phyloP scores from a whole-genome alignment of 2,888 invertebrate genomes.

The Schrankia costaestrigalis region DNA sequence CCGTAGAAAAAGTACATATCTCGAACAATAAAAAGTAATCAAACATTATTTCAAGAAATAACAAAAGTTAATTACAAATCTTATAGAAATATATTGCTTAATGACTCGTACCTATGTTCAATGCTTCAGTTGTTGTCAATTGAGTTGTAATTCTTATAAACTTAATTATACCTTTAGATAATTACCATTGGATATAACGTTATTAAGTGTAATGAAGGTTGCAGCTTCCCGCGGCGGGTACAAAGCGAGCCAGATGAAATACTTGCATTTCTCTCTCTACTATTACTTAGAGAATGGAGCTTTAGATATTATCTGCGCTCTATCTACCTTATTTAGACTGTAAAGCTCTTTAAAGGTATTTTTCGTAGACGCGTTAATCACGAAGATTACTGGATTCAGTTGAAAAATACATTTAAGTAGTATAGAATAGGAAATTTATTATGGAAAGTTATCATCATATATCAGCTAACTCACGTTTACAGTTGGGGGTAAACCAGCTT shows the following conservation, averaged over 20 bases:
- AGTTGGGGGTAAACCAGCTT: too few relatives aligned
- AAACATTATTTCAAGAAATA: constrained; percentile 10
- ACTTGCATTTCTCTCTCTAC: constrained; percentile 15
- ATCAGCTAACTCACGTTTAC: too few relatives aligned
- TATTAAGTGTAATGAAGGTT: constrained; percentile 53
- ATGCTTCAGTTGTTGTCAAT: constrained; percentile 38
- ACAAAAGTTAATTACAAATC: constrained; percentile 30
- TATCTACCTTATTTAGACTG: too few relatives aligned
- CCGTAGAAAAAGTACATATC: constrained; percentile 6
- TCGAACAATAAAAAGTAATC: constrained; percentile 12
- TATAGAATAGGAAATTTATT: too few relatives aligned
- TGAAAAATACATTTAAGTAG: too few relatives aligned
- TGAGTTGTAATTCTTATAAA: constrained; percentile 21
- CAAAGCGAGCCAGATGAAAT: constrained; percentile 19
- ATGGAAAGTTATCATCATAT: too few relatives aligned
- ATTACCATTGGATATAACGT: constrained; percentile 61
- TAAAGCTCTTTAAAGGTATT: too few relatives aligned
- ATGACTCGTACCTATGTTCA: constrained; percentile 27
- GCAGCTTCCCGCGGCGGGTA: constrained; percentile 12
- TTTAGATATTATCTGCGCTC: too few relatives aligned
- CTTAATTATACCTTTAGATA: constrained; percentile 40
- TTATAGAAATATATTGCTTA: constrained; percentile 36
- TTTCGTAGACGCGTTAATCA: too few relatives aligned
- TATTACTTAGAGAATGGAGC: too few relatives aligned
- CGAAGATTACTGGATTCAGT: too few relatives aligned